Evolutionary conservation across 2,888 invertebrate species (phyloP), one percentile per base, ranked within the genome.

Genomic region (Balanococcus diminutus): DNA sequence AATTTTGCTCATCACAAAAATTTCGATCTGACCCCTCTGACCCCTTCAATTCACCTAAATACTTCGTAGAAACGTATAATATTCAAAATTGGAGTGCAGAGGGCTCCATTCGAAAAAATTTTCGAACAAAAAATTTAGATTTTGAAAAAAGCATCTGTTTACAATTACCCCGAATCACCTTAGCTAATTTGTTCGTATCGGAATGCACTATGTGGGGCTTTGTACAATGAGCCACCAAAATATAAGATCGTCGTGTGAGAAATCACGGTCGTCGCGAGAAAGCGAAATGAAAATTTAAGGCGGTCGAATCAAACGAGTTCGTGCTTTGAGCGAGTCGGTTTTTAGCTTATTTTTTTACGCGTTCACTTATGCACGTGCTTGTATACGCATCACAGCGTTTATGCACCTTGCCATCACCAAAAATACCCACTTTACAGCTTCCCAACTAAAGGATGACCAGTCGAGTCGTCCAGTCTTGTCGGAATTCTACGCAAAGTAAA

Each of bases 311-410:
- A 22, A 56, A 56, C 36, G 14, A 42, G 42, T 2, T 42, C 36
- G 36, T 36, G 19, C 5, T 46, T 2, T 46, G 56, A 67, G 11
- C 28, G 9, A 28, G 5, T 28, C 16, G 5, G 28, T 28, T 19
- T 67, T 1, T 79, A 56, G 75, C 22, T 19, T n/a, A n/a, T 25
- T 28, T 72, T 32, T 79, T 79, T 79, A 19, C 36, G 75, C 36
- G 22, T 36, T 79, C 75, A 79, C 75, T 28, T 32, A 79, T 36
- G 75, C 75, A 79, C 75, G 75, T 79, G 75, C 75, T 79, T 79
- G 75, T 79, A n/a, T n/a, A 79, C 75, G 75, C 75, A 67, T 67
- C 75, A 79, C 75, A 16, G 75, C 75, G 36, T 79, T 79, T 79
- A 36, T 28, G 75, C 75, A 79, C 75, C 61, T 67, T 16, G 36